Evolutionary conservation across 2,888 invertebrate genomes (phyloP), one percentile per base, ranked within the genome.

Genomic region (Acrocera orbiculus): DNA sequence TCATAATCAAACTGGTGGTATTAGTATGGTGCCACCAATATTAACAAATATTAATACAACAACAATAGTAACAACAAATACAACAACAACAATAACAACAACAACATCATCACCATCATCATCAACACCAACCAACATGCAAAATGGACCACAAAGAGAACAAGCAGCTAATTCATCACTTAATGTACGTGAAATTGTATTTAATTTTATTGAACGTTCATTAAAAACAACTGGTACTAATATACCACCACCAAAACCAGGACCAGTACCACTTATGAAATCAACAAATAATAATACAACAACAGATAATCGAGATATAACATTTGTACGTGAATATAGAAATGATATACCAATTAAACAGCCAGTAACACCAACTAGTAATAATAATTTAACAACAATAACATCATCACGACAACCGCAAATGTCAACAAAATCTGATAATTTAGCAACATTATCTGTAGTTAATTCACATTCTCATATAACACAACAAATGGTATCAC

Each of bases 191-290:
- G 86, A 86, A 55, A 70, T 85, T 36, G 76, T 87, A 54, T 66
- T 76, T 44, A 80, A 80, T 47, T 77, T 86, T 37, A 87, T 87
- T 39, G 86, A 86, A 57, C 71, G 76, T 53, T 76, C 77, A 43
- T 58, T 86, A 32, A 77, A 80, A 51, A 73, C 72, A 40, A 64
- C 67, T 38, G 66, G 70, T 4, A 49, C 51, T 11, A 60, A 60
- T 5, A 40, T 30, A 44, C 63, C 64, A 16, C 63, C 64, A 22
- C 63, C 61, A 43, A 46, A 49, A 34, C 37, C 44, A 4, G 30
- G 23, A 7, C 32, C 38, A 3, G 34, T 38, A 14, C 26, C 42
- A 27, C 27, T 44, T 30, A 27, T 37, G 15, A 38, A 41, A 29
- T 33, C 35, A 29, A 29, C 35, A 16, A 17, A 9, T 14, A n/a